These are phyloP conservation scores for Acanthosoma haemorrhoidale DNA, from an alignment of 2,888 invertebrate genomes.

Conservation along the genomic window DNA sequence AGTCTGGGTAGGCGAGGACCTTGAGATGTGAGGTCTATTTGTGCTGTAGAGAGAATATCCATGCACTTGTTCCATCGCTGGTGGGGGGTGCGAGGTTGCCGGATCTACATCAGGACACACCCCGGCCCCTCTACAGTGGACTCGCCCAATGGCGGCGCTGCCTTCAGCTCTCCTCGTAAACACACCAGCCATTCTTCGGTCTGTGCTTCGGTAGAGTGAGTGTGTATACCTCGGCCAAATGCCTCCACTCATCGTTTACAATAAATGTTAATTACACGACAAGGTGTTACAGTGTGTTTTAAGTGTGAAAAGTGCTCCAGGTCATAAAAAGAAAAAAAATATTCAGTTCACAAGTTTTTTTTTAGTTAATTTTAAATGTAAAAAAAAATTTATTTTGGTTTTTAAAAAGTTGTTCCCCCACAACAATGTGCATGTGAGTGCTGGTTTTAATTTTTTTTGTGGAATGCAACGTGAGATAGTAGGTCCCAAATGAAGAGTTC, in stretches of 20 bases:
- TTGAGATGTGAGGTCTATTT: constrained; percentile 18
- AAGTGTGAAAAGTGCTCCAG: constrained; percentile 18
- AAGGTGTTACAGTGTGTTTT: constrained; percentile 16
- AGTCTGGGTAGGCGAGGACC: too few relatives aligned
- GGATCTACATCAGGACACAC: constrained; percentile 3
- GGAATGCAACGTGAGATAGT: constrained; percentile 39
- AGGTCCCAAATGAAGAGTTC: constrained; percentile 79
- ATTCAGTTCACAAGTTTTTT: constrained; percentile 16
- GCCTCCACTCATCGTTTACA: constrained; percentile 17
- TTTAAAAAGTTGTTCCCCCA: constrained; percentile 10
- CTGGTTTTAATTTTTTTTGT: constrained; percentile 37
- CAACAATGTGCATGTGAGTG: constrained; percentile 38
- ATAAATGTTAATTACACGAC: neutral
- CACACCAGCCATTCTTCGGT: constrained; percentile 27
- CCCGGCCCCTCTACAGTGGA: constrained; percentile 19
- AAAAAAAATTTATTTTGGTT: neutral
- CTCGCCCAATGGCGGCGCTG: constrained; percentile 28
- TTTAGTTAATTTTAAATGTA: constrained; percentile 10
- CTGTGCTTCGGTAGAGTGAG: constrained; percentile 26
- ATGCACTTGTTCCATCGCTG: constrained; percentile 20
- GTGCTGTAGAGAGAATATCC: constrained; percentile 13
- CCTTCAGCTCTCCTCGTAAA: constrained; percentile 22
- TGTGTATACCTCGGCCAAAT: neutral
- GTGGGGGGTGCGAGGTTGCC: constrained; percentile 26
- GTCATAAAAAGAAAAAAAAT: neutral